Base-by-base conservation (phyloP, 2,113 vertebrate genomes). In the Cygnus atratus region DNA sequence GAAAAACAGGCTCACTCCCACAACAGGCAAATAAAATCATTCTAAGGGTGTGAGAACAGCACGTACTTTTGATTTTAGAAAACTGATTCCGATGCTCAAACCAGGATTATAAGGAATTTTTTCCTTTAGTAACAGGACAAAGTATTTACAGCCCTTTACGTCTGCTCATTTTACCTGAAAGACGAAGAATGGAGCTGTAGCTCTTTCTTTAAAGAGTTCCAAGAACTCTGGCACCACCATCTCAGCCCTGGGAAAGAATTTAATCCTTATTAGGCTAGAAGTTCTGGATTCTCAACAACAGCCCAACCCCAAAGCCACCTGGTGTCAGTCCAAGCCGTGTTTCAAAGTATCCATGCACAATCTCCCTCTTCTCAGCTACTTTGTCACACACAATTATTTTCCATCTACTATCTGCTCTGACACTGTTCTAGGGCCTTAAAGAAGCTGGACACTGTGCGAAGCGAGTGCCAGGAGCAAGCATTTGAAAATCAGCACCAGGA, bases 191-290 rank as follows among this genome's bases (percentile, higher is more conserved):
- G 99, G 99, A 13, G 99, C 99, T 0, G 99, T 99, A 71, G 99
- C 99, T 94, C 99, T 97, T 91, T 99, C 99, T 96, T 97, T 99
- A 88, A 99, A 99, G 29, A 99, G 98, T 87, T 99, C 99, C 29
- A 99, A 97, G 97, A 99, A 99, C 95, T 99, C 99, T 0, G 99
- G 99, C 87, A 99, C 99, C 91, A 99, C 96, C 99, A 99, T 99
- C 97, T 99, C 99, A 1, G 99, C 99, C 84, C 98, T 98, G 93
- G 11, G 67, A 65, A 83, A 90, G 31, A 93, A 33, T 11, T 18
- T 9, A 86, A 37, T 14, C 65, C 26, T 25, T 7, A 9, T 76
- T 41, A 70, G 63, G 17, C 46, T 3, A 4, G n/a, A 24, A 4
- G 3, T 44, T 41, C 24, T 19, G 21, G 11, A 35, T n/a, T 22